Percentiles rank a stretch among this genome's conserved stretches.
Conservation (phyloP, 2,888 invertebrate species). For the Trileptium ribeirensis region DNA sequence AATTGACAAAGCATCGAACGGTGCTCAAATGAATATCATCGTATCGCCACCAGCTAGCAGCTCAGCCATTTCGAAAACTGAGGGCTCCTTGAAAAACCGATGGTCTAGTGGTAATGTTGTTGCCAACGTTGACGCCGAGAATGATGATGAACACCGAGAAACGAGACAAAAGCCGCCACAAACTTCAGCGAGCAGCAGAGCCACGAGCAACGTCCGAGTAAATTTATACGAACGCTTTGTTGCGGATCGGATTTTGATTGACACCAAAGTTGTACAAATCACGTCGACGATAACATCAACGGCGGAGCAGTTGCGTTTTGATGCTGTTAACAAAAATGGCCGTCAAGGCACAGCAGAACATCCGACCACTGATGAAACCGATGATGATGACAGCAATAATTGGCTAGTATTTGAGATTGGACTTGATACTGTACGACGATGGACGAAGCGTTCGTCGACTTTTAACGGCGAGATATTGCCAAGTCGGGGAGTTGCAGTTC, state of each 20-base stretch:
- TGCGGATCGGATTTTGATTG: slow-evolving; percentile 2
- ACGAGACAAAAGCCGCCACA: neutral
- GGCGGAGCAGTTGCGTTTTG: neutral
- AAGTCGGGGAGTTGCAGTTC: too few species aligned
- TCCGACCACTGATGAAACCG: neutral
- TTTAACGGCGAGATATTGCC: too few species aligned
- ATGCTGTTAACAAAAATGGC: neutral
- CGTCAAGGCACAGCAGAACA: neutral
- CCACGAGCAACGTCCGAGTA: neutral
- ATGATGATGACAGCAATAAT: neutral
- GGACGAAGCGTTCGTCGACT: neutral
- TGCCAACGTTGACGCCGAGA: neutral
- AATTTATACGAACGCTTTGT: neutral
- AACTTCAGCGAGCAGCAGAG: neutral
- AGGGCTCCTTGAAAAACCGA: too few species aligned
- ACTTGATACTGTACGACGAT: neutral
- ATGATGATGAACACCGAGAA: neutral
- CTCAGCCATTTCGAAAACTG: neutral
- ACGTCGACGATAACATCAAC: neutral
- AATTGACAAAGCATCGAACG: neutral
- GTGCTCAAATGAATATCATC: too few species aligned
- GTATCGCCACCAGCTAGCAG: neutral
- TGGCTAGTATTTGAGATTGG: neutral
- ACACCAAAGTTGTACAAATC: neutral
- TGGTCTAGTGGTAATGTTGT: neutral